Percentiles rank a stretch among this genome's conserved stretches.
These are phyloP conservation scores for Parnassius apollo DNA, from an alignment of 2,888 invertebrate genomes.

Conservation along the genomic window DNA sequence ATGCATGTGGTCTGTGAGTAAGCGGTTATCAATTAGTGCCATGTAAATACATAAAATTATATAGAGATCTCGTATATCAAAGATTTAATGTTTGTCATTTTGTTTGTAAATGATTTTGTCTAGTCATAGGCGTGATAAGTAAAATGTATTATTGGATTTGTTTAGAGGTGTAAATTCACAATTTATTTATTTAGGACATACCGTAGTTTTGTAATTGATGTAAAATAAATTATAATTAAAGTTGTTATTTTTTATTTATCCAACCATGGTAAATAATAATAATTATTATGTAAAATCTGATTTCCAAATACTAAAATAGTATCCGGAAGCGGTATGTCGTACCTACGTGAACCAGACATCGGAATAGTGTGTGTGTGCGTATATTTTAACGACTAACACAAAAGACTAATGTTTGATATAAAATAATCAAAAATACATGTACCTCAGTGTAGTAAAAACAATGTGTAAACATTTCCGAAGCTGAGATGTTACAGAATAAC, in stretches of 20 bases:
- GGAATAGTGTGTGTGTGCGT: no score
- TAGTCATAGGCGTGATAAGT: slow-evolving; percentile 26
- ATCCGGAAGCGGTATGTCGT: no score
- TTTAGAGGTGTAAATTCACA: slow-evolving; percentile 27
- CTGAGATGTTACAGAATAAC: no score
- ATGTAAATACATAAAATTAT: slow-evolving; percentile 13
- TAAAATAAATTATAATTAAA: slow-evolving; percentile 42
- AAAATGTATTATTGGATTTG: slow-evolving; percentile 18
- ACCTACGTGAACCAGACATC: no score
- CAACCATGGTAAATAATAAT: no score
- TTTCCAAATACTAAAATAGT: no score
- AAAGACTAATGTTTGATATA: no score
- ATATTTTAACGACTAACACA: no score
- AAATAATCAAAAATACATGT: no score
- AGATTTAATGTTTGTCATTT: slow-evolving; percentile 14
- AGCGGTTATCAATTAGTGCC: neutral
- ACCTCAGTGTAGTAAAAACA: no score
- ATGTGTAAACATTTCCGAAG: no score
- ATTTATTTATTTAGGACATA: slow-evolving; percentile 33
- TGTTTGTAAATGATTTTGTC: slow-evolving; percentile 15
- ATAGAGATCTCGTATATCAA: slow-evolving; percentile 12
- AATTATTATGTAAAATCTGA: no score
- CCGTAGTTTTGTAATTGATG: slow-evolving; percentile 60
- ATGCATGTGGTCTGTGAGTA: neutral
- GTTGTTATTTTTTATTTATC: slow-evolving; percentile 26